Base-by-base conservation (phyloP, 2,797 vertebrate species). In the Meda fulgida region DNA sequence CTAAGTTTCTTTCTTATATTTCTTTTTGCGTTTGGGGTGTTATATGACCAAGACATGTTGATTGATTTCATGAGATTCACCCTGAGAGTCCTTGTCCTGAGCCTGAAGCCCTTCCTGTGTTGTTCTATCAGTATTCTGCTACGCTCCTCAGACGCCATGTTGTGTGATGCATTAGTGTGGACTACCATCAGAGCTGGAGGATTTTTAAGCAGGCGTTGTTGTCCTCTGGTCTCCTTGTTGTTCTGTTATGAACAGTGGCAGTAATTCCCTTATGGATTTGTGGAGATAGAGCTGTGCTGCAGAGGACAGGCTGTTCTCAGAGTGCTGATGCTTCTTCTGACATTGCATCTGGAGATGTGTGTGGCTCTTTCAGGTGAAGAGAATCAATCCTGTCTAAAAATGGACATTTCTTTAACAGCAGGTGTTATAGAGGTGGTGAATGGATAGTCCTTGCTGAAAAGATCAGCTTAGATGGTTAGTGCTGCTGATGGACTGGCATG, bases 191-290 rank as follows among this genome's bases (percentile, higher is more conserved):
- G 65, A 78, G 80, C 26, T 48, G 66, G 78, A 60, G 55, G 78
- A 83, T 69, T 83, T 75, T 85, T 70, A 66, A 71, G 46, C 70
- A 73, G 60, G 60, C 63, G 46, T 73, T 70, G 46, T 43, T 89
- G 88, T 90, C 89, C 89, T 91, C 82, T 85, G 67, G 84, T 91
- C 85, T 90, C 86, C 85, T 84, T 85, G 80, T 79, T 87, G 85
- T 51, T 82, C 29, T 84, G 86, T 90, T 82, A 75, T 87, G 72
- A 89, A 77, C 85, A 80, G 82, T 85, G 60, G 83, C 78, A 60
- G 79, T 84, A 81, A 91, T 88, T 88, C 89, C 90, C 87, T 72
- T 84, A 71, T 38, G 89, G 91, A 92, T 90, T 92, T 87, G 84
- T 84, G 75, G 82, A 84, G 71, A 66, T 80, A 71, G 67, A 71